Base-by-base conservation (phyloP, 2,797 vertebrate genomes). In the Hybognathus amarus region DNA sequence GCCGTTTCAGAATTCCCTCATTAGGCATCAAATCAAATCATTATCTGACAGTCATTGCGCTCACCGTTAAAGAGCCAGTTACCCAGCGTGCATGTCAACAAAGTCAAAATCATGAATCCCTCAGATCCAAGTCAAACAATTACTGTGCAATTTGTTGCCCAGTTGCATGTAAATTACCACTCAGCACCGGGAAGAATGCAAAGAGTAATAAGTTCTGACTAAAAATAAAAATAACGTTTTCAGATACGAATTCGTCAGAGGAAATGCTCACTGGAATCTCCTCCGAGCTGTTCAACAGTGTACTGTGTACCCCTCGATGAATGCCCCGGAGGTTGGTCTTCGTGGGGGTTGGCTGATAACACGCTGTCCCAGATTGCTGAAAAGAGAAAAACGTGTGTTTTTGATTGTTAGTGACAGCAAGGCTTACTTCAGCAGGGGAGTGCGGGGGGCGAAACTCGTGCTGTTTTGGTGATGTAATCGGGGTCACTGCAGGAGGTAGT, bases 31-130 rank as follows among this genome's bases (percentile, higher is more conserved):
- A n/a, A 77, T 88, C 84, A 90, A 91, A 93, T 94, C 90, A 79
- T 81, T 93, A 92, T 92, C 85, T 90, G 92, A 88, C 91, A n/a
- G 89, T 85, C 61, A 18, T 38, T 80, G 17, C 87, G 89, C 88
- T 92, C 90, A 89, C 86, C 89, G 86, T 93, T 82, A 87, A 90
- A 91, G 83, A 82, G 83, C 71, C 81, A 87, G 71, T 85, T 89
- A 88, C 88, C 71, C 83, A 77, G 77, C 50, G 84, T 85, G 86
- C 85, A 87, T 77, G 90, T 91, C 83, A 88, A 82, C 89, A 77
- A 75, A 92, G 92, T 92, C 93, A 89, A 83, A 84, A 92, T 94
- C 93, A 95, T 94, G 80, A 90, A 95, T 94, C 86, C 86, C 64
- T 0, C 88, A 20, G 87, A 91, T 90, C 88, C 90, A 90, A n/a